These are phyloP conservation scores for Metellina segmentata DNA, from an alignment of 2,888 invertebrate genomes.

Conservation along the genomic window DNA sequence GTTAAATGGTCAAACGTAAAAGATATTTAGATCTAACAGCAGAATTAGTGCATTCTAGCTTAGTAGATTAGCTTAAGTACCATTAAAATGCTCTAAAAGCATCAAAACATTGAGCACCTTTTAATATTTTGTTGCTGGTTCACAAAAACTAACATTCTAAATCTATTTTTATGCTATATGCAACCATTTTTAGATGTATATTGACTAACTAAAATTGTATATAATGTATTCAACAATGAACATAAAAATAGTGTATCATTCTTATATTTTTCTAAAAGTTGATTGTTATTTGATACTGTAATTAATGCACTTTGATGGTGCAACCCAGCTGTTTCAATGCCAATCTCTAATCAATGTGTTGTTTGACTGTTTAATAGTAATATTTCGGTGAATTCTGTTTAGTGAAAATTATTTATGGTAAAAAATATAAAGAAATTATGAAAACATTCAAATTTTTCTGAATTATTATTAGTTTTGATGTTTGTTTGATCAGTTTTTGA, in stretches of 20 bases:
- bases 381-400: not conserved
- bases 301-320: slow-evolving; percentile 43
- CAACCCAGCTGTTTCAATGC: slow-evolving; percentile 24
- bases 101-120: slow-evolving; percentile 56
- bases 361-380: slow-evolving; percentile 1
- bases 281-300: slow-evolving; percentile 67
- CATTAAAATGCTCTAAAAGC: slow-evolving; percentile 38
- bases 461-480: not conserved
- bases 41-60: slow-evolving; percentile 31
- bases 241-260: slow-evolving; percentile 53
- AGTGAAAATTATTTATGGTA: not conserved
- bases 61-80: slow-evolving; percentile 19
- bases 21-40: not conserved
- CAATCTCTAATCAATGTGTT: slow-evolving; percentile 2
- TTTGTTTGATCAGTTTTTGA: slow-evolving; percentile 3
- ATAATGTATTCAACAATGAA: slow-evolving; percentile 59
- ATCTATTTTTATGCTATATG: slow-evolving; percentile 67
- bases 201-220: slow-evolving; percentile 62
- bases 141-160: slow-evolving; percentile 32
- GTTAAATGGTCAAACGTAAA: slow-evolving; percentile 3
- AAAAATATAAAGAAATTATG: not conserved
- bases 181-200: slow-evolving; percentile 68
- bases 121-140: slow-evolving; percentile 47
- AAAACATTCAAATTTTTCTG: not conserved
- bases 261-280: slow-evolving; percentile 74